phyloP scores from a whole-genome alignment of 1,140 invertebrate genomes.

The Leptopilina boulardi region DNA sequence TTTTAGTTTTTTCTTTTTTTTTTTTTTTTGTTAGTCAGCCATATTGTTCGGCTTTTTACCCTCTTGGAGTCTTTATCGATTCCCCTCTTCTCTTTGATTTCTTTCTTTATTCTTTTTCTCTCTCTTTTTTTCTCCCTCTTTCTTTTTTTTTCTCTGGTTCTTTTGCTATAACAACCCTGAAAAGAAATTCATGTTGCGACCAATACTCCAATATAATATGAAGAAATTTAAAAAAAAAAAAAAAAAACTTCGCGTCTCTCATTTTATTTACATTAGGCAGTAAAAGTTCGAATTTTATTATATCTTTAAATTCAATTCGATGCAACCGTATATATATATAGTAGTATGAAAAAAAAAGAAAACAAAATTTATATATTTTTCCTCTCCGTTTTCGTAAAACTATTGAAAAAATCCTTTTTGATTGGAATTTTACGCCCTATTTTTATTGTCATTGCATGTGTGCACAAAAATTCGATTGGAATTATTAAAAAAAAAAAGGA shows the following conservation, averaged over 20 bases:
- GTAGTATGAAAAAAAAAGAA: neutral
- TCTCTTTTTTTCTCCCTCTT: neutral
- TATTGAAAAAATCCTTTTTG: neutral
- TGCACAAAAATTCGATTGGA: neutral
- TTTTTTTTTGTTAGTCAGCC: constrained; percentile 10
- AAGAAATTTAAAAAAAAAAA: neutral
- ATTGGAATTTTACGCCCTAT: constrained; percentile 11
- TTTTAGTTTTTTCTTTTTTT: neutral
- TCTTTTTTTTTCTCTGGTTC: neutral
- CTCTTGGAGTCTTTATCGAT: constrained; percentile 23
- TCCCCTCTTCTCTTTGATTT: constrained; percentile 12
- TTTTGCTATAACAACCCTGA: constrained; percentile 10
- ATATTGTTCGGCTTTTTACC: constrained; percentile 22
- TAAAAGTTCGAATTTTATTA: constrained; percentile 19
- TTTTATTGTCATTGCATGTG: neutral
- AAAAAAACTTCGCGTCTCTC: neutral
- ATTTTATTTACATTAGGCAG: constrained; percentile 19
- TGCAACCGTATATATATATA: neutral
- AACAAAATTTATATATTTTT: neutral
- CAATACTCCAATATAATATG: constrained; percentile 1
- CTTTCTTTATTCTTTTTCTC: neutral
- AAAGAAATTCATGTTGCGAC: neutral
- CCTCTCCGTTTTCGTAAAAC: neutral
- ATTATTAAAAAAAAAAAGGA: neutral
- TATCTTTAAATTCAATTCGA: neutral